These are phyloP conservation scores for Loripinus fragilis DNA, from an alignment of 2,888 invertebrate species.

Conservation along the genomic window DNA sequence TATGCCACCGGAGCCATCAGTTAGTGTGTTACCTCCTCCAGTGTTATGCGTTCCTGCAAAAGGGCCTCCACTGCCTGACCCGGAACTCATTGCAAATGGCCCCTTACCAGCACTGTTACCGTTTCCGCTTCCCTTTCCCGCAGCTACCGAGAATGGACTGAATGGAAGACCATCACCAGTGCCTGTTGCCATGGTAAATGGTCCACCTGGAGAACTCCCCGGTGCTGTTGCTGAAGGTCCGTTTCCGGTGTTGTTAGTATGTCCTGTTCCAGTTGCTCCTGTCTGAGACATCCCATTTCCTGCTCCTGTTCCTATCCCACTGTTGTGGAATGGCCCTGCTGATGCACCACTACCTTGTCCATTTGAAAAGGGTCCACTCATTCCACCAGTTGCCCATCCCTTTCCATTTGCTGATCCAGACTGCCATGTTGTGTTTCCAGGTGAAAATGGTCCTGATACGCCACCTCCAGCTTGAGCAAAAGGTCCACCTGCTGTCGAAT, in stretches of 20 bases:
- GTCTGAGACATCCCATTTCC: not conserved
- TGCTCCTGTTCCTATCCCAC: conserved; percentile 31
- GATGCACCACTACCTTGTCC: conserved; percentile 47
- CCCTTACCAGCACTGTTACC: conserved; percentile 20
- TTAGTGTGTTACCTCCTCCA: conserved; percentile 26
- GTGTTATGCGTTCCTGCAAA: not conserved
- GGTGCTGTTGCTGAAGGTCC: conserved; percentile 44
- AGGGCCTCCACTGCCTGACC: conserved; percentile 19
- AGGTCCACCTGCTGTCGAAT: not conserved
- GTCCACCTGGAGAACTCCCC: conserved; percentile 50
- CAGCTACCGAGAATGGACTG: conserved; percentile 46
- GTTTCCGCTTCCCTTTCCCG: conserved; percentile 10
- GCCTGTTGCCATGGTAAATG: conserved; percentile 43
- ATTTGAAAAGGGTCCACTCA: conserved; percentile 37
- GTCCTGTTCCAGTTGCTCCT: not conserved
- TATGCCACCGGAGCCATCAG: conserved; percentile 48
- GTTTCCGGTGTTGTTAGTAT: not conserved
- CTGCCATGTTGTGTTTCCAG: conserved; percentile 35
- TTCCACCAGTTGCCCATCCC: conserved; percentile 42
- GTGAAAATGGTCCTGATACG: conserved; percentile 39
- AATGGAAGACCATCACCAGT: conserved; percentile 39
- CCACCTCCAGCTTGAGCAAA: conserved; percentile 1
- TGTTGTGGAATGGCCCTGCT: conserved; percentile 36
- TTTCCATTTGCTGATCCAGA: conserved; percentile 40
- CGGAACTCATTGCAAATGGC: conserved; percentile 32